A percentile compares a stretch with the other conserved stretches of the same genome.
phyloP scores from a whole-genome alignment of 2,888 invertebrate species.

The Alentia gelatinosa region DNA sequence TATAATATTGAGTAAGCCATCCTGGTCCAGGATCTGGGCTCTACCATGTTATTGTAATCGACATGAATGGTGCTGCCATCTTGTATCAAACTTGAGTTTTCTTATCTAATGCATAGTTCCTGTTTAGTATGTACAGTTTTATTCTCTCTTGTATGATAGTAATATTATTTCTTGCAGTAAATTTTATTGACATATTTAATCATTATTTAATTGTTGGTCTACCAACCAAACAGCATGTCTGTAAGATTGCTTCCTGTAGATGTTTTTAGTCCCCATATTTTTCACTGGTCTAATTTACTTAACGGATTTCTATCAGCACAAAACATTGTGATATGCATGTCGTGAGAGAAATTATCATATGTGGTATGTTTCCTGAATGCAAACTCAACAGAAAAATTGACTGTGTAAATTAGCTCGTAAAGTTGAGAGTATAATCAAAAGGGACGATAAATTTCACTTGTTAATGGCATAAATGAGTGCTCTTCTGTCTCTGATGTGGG shows the following conservation, averaged over 20 bases:
- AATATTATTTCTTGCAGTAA: not conserved
- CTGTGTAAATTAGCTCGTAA: not conserved
- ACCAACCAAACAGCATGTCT: not conserved
- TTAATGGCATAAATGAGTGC: not conserved
- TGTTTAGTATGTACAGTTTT: not conserved
- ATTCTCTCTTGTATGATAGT: not conserved
- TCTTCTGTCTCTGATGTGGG: not conserved
- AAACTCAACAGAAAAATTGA: not conserved
- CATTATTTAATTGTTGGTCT: not conserved
- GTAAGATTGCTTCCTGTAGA: not conserved
- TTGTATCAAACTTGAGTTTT: not conserved
- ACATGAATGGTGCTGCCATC: slow-evolving; percentile 19
- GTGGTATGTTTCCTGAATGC: not conserved
- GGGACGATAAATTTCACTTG: not conserved
- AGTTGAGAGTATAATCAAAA: not conserved
- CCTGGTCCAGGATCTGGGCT: not conserved
- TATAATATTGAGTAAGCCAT: not conserved
- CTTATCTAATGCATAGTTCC: not conserved
- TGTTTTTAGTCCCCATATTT: not conserved
- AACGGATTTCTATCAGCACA: not conserved
- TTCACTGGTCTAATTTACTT: not conserved
- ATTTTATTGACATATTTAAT: not conserved
- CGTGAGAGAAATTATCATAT: not conserved
- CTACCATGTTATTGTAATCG: not conserved
- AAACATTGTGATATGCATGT: slow-evolving; percentile 16